Evolutionary conservation across 2,888 invertebrate genomes (phyloP), one percentile per base, ranked within the genome.

Genomic region (Acanthopleura granulata): DNA sequence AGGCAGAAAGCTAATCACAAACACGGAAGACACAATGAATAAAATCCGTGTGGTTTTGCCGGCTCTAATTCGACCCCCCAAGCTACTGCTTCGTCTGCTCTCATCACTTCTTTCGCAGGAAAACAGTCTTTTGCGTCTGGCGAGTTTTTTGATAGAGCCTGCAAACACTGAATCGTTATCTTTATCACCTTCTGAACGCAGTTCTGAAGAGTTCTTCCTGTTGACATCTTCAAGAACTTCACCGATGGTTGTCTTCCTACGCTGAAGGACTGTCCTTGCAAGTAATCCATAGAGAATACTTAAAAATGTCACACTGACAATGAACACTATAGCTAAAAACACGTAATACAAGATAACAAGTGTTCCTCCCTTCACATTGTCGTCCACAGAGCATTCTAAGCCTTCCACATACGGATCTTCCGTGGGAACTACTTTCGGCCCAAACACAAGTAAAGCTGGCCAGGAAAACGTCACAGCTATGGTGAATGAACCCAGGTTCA

Each of bases 321-420:
- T 77, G 75, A 87, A 87, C n/a, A 87, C 77, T 0, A 84, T 76
- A 74, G 85, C 85, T 4, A 87, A 81, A 75, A 85, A 83, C 0
- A 84, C 85, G 80, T 86, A 86, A 77, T 87, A 87, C 72, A 86
- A 72, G 61, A 83, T 85, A 11, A 86, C 85, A 72, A 83, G 86
- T 66, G 83, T 78, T 14, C 85, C 86, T 3, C 82, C 80, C 22
- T 80, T 77, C 76, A 86, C 79, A 12, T 82, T 82, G 75, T 87
- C 87, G 57, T 85, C 85, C 0, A 86, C 86, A 15, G 87, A 86
- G 73, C 87, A 87, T 78, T 87, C 87, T 0, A 83, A 80, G 3
- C 84, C 85, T 18, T 78, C 70, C 6, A 85, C 76, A 18, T 79
- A 81, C 0, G 80, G 81, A 12, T 57, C 66, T 16, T 78, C 79